Base-by-base conservation (phyloP, 1,140 invertebrate genomes). In the Campodea augens region DNA sequence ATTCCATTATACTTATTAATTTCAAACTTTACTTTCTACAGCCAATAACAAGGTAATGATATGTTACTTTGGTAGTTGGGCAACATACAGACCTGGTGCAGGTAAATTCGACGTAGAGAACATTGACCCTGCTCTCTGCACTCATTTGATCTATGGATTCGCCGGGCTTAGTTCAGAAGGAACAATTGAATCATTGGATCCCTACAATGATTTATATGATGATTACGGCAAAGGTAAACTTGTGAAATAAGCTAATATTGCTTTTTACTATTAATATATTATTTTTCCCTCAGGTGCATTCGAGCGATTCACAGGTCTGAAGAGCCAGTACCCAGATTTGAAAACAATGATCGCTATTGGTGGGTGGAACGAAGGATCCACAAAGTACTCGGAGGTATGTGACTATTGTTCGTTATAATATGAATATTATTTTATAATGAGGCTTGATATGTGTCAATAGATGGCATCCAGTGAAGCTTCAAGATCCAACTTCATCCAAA, bases 351-450 rank as follows among this genome's bases (percentile, higher is more conserved):
- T 82, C 5, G 77, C 77, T 7, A 69, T 86, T 25, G 81, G 81
- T 7, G 81, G 81, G 10, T 85, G 79, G 78, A 78, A 74, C 53
- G 75, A 81, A 59, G 77, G 77, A 15, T 78, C 75, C 0, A 60
- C 58, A 3, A 77, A 69, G 47, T 82, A 74, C 58, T 80, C 77
- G 0, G 49, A 55, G 27, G 68, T 71, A 59, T n/a, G n/a, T n/a
- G 50, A 54, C 39, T 54, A n/a, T n/a, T n/a, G n/a, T n/a, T n/a
- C n/a, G n/a, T n/a, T n/a, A n/a, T n/a, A n/a, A n/a, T n/a, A n/a
- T n/a, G n/a, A n/a, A n/a, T n/a, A n/a, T n/a, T n/a, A n/a, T n/a
- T n/a, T n/a, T n/a, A n/a, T n/a, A n/a, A n/a, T n/a, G n/a, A 32
- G 15, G 15, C 7, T 32, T 32, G 7, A 32, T 10, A 10, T 10